Conservation (phyloP, 2,113 vertebrate species). For the Pseudopodoces humilis region DNA sequence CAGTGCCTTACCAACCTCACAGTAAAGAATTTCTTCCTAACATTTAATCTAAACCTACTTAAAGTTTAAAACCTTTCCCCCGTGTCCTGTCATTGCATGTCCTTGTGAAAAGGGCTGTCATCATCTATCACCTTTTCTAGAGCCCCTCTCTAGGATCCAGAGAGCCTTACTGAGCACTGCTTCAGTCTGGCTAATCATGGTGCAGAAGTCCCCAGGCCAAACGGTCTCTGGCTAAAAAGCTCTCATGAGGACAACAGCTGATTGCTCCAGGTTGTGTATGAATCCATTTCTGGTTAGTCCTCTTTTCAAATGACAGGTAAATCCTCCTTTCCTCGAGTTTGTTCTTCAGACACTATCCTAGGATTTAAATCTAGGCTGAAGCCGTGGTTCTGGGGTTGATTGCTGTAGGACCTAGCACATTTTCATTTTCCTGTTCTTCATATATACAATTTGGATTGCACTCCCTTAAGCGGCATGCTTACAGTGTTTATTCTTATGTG, state of each 20-base stretch:
- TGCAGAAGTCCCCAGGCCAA: neutral
- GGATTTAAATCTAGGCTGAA: neutral
- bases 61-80: neutral
- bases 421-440: neutral
- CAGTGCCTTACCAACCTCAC: neutral
- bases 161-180: neutral
- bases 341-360: neutral
- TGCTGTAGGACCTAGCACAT: neutral
- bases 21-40: neutral
- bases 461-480: neutral
- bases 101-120: neutral
- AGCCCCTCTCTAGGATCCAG: neutral
- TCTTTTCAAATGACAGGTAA: neutral
- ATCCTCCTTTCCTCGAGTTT: neutral
- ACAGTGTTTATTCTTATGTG: neutral
- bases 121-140: neutral
- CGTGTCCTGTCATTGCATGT: neutral
- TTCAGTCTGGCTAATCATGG: neutral
- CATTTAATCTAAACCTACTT: neutral
- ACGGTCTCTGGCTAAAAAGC: neutral
- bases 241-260: neutral
- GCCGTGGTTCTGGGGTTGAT: neutral
- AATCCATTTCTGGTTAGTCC: neutral
- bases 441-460: neutral
- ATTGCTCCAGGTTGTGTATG: neutral